phyloP scores from a whole-genome alignment of 2,888 invertebrate species.

The Ectropis crepuscularia region DNA sequence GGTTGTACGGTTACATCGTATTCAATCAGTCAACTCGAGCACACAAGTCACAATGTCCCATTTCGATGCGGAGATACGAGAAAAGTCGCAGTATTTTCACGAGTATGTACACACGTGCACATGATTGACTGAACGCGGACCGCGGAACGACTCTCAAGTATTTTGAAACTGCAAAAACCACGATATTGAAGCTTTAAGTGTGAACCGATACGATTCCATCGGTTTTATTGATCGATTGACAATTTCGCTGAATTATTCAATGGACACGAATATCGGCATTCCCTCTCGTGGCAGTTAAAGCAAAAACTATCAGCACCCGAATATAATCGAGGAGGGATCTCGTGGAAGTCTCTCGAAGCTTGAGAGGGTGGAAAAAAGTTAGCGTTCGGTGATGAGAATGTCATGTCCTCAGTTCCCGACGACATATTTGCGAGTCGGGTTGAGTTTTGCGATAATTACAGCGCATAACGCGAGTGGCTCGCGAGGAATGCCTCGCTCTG shows the following conservation, averaged over 20 bases:
- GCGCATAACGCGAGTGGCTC: conserved; percentile 79
- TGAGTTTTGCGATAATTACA: conserved; percentile 83
- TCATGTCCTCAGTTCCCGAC: conserved; percentile 82
- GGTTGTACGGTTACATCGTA: conserved; percentile 54
- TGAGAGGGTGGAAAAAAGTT: conserved; percentile 69
- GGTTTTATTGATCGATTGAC: conserved; percentile 81
- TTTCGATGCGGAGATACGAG: conserved; percentile 64
- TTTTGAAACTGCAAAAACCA: conserved; percentile 77
- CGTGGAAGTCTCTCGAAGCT: conserved; percentile 75
- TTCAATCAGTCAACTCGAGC: conserved; percentile 44
- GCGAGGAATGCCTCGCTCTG: conserved; percentile 78
- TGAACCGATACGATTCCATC: conserved; percentile 78
- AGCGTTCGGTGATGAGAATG: conserved; percentile 83
- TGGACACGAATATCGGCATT: conserved; percentile 80
- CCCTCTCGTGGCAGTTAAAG: conserved; percentile 70
- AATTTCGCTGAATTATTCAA: conserved; percentile 82
- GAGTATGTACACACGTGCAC: conserved; percentile 66
- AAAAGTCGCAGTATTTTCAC: conserved; percentile 65
- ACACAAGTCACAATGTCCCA: conserved; percentile 53
- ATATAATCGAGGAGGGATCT: conserved; percentile 63
- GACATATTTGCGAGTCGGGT: conserved; percentile 82
- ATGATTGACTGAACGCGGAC: conserved; percentile 73
- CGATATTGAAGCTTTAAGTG: conserved; percentile 78
- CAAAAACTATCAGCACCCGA: conserved; percentile 73
- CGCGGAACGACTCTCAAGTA: conserved; percentile 77